Percentiles rank a stretch among this genome's conserved stretches.
Conservation (phyloP, 2,888 invertebrate genomes). For the Cacoxenus indagator region DNA sequence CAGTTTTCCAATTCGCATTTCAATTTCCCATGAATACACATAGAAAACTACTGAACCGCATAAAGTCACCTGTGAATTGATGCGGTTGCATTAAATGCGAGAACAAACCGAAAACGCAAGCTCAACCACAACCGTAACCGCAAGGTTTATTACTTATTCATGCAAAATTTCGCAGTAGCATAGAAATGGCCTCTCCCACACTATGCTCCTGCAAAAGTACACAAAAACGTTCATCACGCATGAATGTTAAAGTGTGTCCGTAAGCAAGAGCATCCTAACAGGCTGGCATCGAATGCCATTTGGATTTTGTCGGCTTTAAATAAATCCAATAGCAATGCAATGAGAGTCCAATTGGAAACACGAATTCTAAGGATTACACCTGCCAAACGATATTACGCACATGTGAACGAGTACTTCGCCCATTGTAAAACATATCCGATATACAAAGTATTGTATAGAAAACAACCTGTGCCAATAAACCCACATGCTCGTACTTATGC, state of each 20-base stretch:
- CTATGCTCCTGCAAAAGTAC: background rate
- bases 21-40: background rate
- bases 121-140: background rate
- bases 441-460: no score
- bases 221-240: background rate
- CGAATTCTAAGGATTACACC: background rate
- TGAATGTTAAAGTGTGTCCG: background rate
- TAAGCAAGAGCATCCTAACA: background rate
- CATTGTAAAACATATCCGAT: background rate
- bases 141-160: slow-evolving; percentile 10
- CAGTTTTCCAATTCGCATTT: background rate
- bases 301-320: background rate
- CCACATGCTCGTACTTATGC: no score
- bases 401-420: background rate
- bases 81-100: background rate
- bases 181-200: background rate
- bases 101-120: background rate
- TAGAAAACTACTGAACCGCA: background rate
- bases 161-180: slow-evolving; percentile 4
- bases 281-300: background rate
- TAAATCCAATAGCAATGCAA: background rate
- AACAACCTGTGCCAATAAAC: no score
- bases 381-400: background rate
- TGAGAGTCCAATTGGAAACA: background rate
- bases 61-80: background rate